These are phyloP conservation scores for Hipparchia sbordonii DNA, from an alignment of 2,888 invertebrate species.

Conservation along the genomic window DNA sequence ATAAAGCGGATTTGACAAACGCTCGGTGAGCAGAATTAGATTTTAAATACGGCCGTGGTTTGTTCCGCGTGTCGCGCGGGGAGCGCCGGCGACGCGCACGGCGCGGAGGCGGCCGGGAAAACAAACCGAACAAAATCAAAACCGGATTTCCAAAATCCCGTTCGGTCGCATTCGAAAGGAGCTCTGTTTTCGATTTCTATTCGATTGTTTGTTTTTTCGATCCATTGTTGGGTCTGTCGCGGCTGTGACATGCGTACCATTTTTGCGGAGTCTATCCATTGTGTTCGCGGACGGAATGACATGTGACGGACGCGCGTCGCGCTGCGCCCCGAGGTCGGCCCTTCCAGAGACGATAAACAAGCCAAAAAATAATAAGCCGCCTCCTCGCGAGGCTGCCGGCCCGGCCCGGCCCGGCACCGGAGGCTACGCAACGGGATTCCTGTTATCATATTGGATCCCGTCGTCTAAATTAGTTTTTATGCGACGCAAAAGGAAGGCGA, in stretches of 20 bases:
- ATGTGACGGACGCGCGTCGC: constrained; percentile 69
- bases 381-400: constrained; percentile 13
- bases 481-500: constrained; percentile 65
- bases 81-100: constrained; percentile 43
- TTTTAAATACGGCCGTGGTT: constrained; percentile 31
- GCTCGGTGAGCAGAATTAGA: constrained; percentile 11
- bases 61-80: constrained; percentile 43
- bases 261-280: constrained; percentile 79
- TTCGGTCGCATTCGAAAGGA: constrained; percentile 75
- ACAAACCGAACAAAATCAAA: constrained; percentile 70
- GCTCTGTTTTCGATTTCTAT: constrained; percentile 82
- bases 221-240: constrained; percentile 72
- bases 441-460: constrained; percentile 76
- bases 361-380: constrained; percentile 44
- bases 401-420: constrained; percentile 53
- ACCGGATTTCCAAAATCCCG: constrained; percentile 83
- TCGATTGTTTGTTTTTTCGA: constrained; percentile 79
- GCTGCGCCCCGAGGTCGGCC: constrained; percentile 46
- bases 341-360: constrained; percentile 31
- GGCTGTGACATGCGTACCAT: constrained; percentile 76
- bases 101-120: constrained; percentile 55
- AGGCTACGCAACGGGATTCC: constrained; percentile 79
- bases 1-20: constrained; percentile 6
- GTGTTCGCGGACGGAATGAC: constrained; percentile 72
- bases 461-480: constrained; percentile 78